phyloP scores from a whole-genome alignment of 2,888 invertebrate genomes.

The Anorthoa munda region DNA sequence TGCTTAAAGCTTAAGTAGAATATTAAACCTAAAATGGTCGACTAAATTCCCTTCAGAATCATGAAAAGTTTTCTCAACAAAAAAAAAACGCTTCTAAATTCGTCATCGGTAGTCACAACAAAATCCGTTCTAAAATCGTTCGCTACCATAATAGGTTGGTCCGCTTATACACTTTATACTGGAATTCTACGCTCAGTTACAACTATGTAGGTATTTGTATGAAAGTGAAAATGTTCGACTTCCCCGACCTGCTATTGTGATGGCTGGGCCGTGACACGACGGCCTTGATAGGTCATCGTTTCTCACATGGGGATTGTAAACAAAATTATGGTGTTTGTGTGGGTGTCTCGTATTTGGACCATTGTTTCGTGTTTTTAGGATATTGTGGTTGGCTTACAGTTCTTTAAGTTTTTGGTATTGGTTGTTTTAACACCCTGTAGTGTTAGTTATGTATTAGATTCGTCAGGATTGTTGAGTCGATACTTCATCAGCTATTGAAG shows the following conservation, averaged over 20 bases:
- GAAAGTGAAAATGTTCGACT: slow-evolving; percentile 85
- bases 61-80: background rate
- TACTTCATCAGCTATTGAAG: background rate
- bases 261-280: slow-evolving; percentile 79
- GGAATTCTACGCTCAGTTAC: slow-evolving; percentile 64
- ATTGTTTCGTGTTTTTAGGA: slow-evolving; percentile 57
- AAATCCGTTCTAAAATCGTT: slow-evolving; percentile 53
- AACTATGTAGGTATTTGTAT: slow-evolving; percentile 74
- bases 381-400: slow-evolving; percentile 17
- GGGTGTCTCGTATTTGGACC: slow-evolving; percentile 59
- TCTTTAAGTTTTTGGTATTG: slow-evolving; percentile 4
- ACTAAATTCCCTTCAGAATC: background rate
- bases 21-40: background rate
- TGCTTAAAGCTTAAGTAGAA: background rate
- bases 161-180: slow-evolving; percentile 61
- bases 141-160: slow-evolving; percentile 48
- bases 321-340: slow-evolving; percentile 75
- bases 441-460: slow-evolving; percentile 20
- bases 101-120: slow-evolving; percentile 25
- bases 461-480: slow-evolving; percentile 2
- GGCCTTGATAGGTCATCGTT: slow-evolving; percentile 84
- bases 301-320: slow-evolving; percentile 79
- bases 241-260: slow-evolving; percentile 84
- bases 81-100: slow-evolving; percentile 16
- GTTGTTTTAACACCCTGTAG: background rate